Base-by-base conservation (phyloP, 1,140 invertebrate genomes). In the Drosophila leontia region DNA sequence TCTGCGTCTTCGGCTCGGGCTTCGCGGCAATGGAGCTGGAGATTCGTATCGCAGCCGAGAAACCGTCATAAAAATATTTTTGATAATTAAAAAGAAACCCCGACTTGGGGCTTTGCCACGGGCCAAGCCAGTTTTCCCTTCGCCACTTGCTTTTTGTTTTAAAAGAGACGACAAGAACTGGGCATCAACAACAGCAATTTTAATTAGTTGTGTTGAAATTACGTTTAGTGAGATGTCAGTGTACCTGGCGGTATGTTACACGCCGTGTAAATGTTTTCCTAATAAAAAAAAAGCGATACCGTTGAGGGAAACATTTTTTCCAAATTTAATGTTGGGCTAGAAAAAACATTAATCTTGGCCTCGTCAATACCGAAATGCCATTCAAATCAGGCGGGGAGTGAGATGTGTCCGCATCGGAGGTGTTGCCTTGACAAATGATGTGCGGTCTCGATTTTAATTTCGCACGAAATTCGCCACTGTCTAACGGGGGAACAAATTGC, bases 1-100 rank as follows among this genome's bases (percentile, higher is more conserved):
- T 59, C 72, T 42, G 78, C 67, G 53, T 59, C 69, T 50, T 70
- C 44, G 63, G 42, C 51, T 53, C 12, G 41, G 13, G 42, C 58
- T 35, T 4, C 5, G 44, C 26, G 32, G 44, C 58, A 35, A 48
- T 34, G 50, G 29, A 35, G 51, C 12, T 70, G 47, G 61, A 84
- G 82, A 79, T 42, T 72, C 71, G 81, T 87, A 85, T 58, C 75
- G 65, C 35, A 55, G 42, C 63, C 45, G 71, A 56, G 53, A 63
- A 80, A 70, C 58, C 53, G 65, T 58, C 85, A 87, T 86, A 86
- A 86, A 86, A 86, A 76, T 86, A 80, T 76, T 79, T 85, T 71
- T 76, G 75, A 87, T 87, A 86, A 87, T 87, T 87, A 86, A 86
- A 87, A 87, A 80, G 83, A 86, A 87, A 86, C 70, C 44, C 67